Evolutionary conservation across 1,140 invertebrate species (phyloP).

Genomic region (Sycophaga agraensis): DNA sequence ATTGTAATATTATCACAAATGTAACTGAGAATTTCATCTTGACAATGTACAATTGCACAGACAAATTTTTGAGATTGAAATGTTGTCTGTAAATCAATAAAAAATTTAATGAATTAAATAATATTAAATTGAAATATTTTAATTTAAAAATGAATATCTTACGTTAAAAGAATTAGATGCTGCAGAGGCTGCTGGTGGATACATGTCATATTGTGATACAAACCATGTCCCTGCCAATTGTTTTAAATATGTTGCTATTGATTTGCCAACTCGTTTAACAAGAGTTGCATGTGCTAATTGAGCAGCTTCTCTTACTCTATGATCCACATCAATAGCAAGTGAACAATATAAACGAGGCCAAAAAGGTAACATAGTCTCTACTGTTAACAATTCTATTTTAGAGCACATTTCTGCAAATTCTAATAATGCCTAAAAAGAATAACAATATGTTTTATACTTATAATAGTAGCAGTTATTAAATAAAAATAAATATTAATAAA

Average conservation of each 20-base stretch:
- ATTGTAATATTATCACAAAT: constrained; percentile 70
- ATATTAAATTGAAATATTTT: background rate
- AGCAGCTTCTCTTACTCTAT: constrained; percentile 75
- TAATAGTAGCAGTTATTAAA: background rate
- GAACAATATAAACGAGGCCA: constrained; percentile 78
- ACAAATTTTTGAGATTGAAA: constrained; percentile 72
- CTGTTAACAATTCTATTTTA: constrained; percentile 60
- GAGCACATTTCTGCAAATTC: constrained; percentile 72
- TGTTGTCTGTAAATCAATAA: constrained; percentile 55
- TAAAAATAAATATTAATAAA: background rate
- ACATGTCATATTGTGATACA: constrained; percentile 77
- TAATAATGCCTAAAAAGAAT: constrained; percentile 70
- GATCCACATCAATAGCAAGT: constrained; percentile 73
- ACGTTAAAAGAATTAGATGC: constrained; percentile 72
- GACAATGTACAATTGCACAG: constrained; percentile 75
- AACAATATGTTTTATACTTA: too few relatives aligned
- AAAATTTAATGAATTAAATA: background rate
- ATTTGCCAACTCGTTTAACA: constrained; percentile 67
- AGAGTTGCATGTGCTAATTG: constrained; percentile 71
- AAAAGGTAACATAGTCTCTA: constrained; percentile 70
- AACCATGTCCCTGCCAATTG: constrained; percentile 75
- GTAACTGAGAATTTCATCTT: constrained; percentile 74
- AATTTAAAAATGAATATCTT: constrained; percentile 31
- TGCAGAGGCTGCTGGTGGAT: constrained; percentile 74
- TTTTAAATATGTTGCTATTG: constrained; percentile 77